Conservation (phyloP, 2,888 invertebrate genomes). For the Megalurothrips usitatus region DNA sequence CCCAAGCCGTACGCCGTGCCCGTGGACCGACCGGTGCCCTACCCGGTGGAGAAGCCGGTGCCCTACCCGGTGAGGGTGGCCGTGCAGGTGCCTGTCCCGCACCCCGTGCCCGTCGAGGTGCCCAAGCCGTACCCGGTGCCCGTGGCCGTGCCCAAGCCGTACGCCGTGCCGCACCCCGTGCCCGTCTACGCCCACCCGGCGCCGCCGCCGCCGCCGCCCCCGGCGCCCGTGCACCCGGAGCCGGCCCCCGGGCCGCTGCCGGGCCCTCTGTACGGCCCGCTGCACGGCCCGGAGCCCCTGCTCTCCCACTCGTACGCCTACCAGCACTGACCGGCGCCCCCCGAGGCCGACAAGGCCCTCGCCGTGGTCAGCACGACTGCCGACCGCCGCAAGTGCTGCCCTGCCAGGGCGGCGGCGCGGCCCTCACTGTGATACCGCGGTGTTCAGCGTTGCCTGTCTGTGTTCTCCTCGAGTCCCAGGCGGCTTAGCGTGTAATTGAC, state of each 20-base stretch:
- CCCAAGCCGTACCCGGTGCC: conserved; percentile 23
- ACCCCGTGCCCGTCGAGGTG: conserved; percentile 17
- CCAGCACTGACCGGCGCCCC: not conserved
- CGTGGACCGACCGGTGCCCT: conserved; percentile 5
- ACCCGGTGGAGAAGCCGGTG: conserved; percentile 21
- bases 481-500: too few species aligned
- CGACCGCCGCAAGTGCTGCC: too few species aligned
- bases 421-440: too few species aligned
- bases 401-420: too few species aligned
- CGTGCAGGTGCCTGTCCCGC: conserved; percentile 12
- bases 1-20: conserved; percentile 16
- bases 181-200: not conserved
- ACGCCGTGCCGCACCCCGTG: conserved; percentile 4
- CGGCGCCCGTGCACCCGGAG: not conserved
- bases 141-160: conserved; percentile 13
- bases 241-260: not conserved
- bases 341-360: not conserved
- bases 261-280: not conserved
- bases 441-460: too few species aligned
- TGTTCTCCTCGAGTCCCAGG: too few species aligned
- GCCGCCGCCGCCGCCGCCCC: not conserved
- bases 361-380: not conserved
- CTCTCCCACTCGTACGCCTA: not conserved
- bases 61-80: not conserved
- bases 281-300: not conserved